Conservation (phyloP, 2,113 vertebrate species). For the Acrocephalus kingi region DNA sequence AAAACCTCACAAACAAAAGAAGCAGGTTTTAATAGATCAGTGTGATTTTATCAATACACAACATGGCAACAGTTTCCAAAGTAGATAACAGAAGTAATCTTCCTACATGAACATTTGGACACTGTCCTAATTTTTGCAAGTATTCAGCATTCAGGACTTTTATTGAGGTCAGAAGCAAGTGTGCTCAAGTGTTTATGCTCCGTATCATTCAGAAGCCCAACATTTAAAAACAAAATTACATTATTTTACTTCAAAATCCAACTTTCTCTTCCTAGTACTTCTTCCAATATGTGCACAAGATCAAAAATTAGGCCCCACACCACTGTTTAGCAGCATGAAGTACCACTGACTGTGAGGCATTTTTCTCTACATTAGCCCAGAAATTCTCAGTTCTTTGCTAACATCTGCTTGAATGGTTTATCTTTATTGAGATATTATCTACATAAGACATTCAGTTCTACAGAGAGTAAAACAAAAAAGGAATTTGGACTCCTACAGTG, state of each 20-base stretch:
- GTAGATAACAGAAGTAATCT: not conserved
- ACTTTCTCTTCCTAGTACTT: not conserved
- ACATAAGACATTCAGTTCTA: not conserved
- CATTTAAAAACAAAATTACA: not conserved
- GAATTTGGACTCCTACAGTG: slow-evolving; percentile 10
- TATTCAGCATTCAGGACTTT: not conserved
- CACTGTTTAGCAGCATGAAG: not conserved
- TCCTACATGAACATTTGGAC: not conserved
- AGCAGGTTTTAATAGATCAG: not conserved
- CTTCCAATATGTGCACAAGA: not conserved
- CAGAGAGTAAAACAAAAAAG: not conserved
- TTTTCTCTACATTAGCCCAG: not conserved
- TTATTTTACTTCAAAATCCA: not conserved
- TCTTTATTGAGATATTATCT: slow-evolving; percentile 23
- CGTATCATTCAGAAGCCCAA: not conserved
- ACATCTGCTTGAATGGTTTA: not conserved
- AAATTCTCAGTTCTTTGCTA: not conserved
- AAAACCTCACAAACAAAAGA: not conserved
- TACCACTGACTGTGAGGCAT: not conserved
- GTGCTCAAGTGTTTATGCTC: not conserved
- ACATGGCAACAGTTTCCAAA: not conserved
- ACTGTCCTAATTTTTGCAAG: not conserved
- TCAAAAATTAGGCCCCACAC: not conserved
- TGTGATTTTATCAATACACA: not conserved
- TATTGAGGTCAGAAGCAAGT: not conserved